Base-by-base conservation (phyloP, 2,888 invertebrate genomes). In the Vanessa cardui region DNA sequence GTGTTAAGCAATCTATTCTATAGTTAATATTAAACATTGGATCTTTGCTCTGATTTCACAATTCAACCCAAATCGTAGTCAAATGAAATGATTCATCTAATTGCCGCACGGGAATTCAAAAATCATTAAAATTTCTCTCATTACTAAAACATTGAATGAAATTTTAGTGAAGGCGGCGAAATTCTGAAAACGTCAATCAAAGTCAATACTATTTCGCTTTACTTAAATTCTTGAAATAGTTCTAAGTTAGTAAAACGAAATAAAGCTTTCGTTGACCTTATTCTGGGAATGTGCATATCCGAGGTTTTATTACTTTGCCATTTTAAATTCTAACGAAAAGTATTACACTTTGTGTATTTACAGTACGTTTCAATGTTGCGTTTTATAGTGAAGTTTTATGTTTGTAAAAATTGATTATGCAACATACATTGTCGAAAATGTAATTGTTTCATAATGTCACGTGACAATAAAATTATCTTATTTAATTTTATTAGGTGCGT, bases 101-200 rank as follows among this genome's bases (percentile, higher is more conserved):
- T 52, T 52, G 52, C 26, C 5, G n/a, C n/a, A 9, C 7, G 18
- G 21, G 26, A 26, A 52, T 52, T 26, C 15, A 26, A 52, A 52
- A 52, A 21, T 21, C 49, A 20, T 49, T 49, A 6, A 7, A 52
- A 54, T 54, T 54, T 54, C 26, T 31, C 52, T 54, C 26, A 54
- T 31, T 15, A 26, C 16, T 7, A 31, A 54, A n/a, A 31, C 18
- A 49, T 49, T 1, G 8, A 49, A 20, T 18, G 18, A 49, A 49
- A 49, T 18, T 9, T 18, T 18, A 20, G 18, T 20, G 3, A 9
- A 15, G 31, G 5, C 8, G 16, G 6, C 26, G 16, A 26, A 54
- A 16, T 54, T 31, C 26, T 54, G 26, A 63, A 56, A 63, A 44
- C 33, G 64, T 64, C 64, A 31, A 59, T 64, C 64, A 64, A 59